Conservation (phyloP, 1,140 invertebrate species). For the Steinernema khuongi region DNA sequence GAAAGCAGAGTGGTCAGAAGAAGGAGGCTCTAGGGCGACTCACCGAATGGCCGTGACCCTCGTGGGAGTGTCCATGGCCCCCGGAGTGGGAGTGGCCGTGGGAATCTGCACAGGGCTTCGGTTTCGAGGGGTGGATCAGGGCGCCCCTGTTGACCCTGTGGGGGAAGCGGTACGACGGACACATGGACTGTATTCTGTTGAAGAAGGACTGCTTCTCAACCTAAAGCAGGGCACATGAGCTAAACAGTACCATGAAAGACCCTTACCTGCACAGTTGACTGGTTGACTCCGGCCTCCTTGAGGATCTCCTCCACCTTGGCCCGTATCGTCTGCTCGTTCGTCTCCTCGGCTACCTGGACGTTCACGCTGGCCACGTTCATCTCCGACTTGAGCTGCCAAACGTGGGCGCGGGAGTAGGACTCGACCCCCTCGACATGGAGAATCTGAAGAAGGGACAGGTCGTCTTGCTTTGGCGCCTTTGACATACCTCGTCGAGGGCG, state of each 20-base stretch:
- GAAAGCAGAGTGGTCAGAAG: not conserved
- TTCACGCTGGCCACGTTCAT: slow-evolving; percentile 47
- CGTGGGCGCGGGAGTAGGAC: slow-evolving; percentile 44
- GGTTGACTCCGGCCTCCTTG: slow-evolving; percentile 27
- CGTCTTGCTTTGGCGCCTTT: slow-evolving; percentile 13
- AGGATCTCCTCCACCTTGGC: slow-evolving; percentile 30
- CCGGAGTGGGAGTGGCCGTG: slow-evolving; percentile 30
- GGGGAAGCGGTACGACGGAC: slow-evolving; percentile 23
- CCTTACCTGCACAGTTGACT: slow-evolving; percentile 36
- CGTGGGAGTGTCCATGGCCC: slow-evolving; percentile 29
- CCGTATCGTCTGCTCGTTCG: slow-evolving; percentile 46
- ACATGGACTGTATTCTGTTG: slow-evolving; percentile 27
- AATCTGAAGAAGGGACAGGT: slow-evolving; percentile 31
- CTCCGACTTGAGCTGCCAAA: slow-evolving; percentile 55
- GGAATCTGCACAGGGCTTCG: slow-evolving; percentile 17
- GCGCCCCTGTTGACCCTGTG: slow-evolving; percentile 16
- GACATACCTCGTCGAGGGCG: slow-evolving; percentile 36
- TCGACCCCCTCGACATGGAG: slow-evolving; percentile 48
- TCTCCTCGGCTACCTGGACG: slow-evolving; percentile 41
- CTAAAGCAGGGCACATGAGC: not conserved
- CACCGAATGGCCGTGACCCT: slow-evolving; percentile 12
- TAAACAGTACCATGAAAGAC: not conserved
- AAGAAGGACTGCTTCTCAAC: slow-evolving; percentile 32
- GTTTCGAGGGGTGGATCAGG: slow-evolving; percentile 9
- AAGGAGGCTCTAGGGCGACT: not conserved